Conservation (phyloP, 2,797 vertebrate genomes). For the Mastacembelus armatus region DNA sequence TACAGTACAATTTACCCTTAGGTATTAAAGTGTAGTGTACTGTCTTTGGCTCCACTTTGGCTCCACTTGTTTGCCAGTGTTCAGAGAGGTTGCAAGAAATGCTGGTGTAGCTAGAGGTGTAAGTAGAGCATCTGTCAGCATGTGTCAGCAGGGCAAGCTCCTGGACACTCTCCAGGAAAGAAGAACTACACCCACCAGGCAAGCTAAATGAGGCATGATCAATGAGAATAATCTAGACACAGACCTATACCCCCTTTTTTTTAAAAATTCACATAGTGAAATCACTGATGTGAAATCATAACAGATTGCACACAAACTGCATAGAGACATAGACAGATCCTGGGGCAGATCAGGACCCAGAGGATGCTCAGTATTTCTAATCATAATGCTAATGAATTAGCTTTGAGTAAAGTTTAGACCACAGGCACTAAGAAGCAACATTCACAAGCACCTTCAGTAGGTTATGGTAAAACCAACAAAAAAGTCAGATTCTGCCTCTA, state of each 20-base stretch:
- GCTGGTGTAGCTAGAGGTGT: conserved; percentile 37
- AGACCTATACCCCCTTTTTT: conserved; percentile 24
- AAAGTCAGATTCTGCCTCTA: conserved; percentile 14
- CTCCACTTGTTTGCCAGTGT: conserved; percentile 45
- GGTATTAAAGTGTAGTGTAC: conserved; percentile 21
- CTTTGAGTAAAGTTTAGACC: conserved; percentile 59
- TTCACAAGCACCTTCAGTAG: conserved; percentile 29
- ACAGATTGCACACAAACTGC: conserved; percentile 33
- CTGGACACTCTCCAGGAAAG: conserved; percentile 74
- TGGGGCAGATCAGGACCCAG: conserved; percentile 22
- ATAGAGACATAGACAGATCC: conserved; percentile 9
- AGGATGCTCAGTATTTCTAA: conserved; percentile 13
- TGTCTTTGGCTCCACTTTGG: conserved; percentile 37
- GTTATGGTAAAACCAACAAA: conserved; percentile 8
- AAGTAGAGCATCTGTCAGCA: conserved; percentile 73
- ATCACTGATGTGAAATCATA: conserved; percentile 26
- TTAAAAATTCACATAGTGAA: conserved; percentile 18
- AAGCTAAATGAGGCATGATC: conserved; percentile 69
- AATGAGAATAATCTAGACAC: conserved; percentile 61
- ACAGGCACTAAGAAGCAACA: conserved; percentile 55
- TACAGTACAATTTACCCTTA: conserved; percentile 20
- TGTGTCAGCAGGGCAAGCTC: conserved; percentile 73
- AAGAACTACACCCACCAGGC: conserved; percentile 59
- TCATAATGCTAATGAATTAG: conserved; percentile 21
- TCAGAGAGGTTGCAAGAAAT: conserved; percentile 42